Evolutionary conservation across 2,888 invertebrate species (phyloP), one percentile per base, ranked within the genome.

Genomic region (Amphimallon solstitiale): DNA sequence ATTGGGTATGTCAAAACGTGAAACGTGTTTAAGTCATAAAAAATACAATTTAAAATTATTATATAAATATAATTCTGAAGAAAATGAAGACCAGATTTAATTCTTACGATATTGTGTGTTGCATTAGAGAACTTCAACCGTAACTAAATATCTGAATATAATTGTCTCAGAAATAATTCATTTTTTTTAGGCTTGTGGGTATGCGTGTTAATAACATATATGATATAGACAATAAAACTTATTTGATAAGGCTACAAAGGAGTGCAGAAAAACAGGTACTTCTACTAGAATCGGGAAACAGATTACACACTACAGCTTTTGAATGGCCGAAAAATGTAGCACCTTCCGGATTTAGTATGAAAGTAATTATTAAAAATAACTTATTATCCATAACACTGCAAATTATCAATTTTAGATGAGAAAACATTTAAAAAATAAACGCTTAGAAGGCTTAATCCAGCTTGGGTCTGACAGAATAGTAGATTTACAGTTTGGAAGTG

Each of bases 241-340:
- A 98, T 82, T 87, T 99, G 45, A 93, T 99, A 71, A 90, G 92
- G 52, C 84, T 95, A 37, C 93, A 92, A 80, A 88, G 92, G 68
- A 90, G 91, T 0, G 96, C 97, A 78, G 90, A 93, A 76, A 99
- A 99, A 84, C 87, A 87, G 59, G 89, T 97, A 7, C 84, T 99
- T 29, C 83, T 99, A 5, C 82, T 99, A 34, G 99, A 99, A 84
- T 98, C 98, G 0, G 99, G 97, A 0, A 92, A 90, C 73, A 86
- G 98, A 66, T 91, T 99, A 67, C 99, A 99, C 79, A 91, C 91
- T 3, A 99, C 99, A 9, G 92, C 88, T 38, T 99, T 95, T 84
- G 98, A 98, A 79, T 99, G 99, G 98, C 98, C 98, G 0, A 99
- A 99, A 84, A 97, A 96, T 86, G 88, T 91, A 40, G 93, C 93